These are phyloP conservation scores for Cephalophus harveyi DNA, from an alignment of 2,113 vertebrate genomes.

Conservation along the genomic window DNA sequence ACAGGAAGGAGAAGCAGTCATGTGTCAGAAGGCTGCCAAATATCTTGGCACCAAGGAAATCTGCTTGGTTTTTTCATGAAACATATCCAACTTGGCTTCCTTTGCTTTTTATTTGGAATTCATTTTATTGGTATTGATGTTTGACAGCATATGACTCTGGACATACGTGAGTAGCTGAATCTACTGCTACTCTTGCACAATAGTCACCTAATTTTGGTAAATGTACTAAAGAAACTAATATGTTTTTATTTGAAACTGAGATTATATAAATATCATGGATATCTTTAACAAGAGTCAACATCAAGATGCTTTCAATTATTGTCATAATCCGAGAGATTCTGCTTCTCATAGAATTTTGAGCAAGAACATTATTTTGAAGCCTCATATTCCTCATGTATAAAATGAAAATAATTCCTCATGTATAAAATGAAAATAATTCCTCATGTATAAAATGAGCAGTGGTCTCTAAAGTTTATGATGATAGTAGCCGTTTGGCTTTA, in stretches of 20 bases:
- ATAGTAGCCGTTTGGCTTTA: neutral
- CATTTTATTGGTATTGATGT: neutral
- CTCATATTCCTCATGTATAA: neutral
- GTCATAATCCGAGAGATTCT: neutral
- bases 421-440: too few relatives aligned
- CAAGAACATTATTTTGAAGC: neutral
- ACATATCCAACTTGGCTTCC: neutral
- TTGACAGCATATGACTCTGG: neutral
- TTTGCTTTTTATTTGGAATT: neutral
- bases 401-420: too few relatives aligned
- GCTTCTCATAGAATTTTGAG: neutral
- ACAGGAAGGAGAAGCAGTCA: neutral
- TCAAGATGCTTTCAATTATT: neutral
- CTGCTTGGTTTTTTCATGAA: neutral
- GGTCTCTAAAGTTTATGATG: neutral
- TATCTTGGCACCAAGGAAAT: neutral
- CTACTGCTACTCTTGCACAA: neutral
- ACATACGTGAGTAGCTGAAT: neutral
- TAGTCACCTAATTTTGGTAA: neutral
- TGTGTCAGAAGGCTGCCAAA: neutral
- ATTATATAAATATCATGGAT: neutral
- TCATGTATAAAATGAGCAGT: too few relatives aligned
- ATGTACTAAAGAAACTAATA: neutral
- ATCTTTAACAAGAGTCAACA: neutral
- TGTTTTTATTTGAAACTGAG: neutral